Base-by-base conservation (phyloP, 2,888 invertebrate genomes). In the Sylvicola cinctus region DNA sequence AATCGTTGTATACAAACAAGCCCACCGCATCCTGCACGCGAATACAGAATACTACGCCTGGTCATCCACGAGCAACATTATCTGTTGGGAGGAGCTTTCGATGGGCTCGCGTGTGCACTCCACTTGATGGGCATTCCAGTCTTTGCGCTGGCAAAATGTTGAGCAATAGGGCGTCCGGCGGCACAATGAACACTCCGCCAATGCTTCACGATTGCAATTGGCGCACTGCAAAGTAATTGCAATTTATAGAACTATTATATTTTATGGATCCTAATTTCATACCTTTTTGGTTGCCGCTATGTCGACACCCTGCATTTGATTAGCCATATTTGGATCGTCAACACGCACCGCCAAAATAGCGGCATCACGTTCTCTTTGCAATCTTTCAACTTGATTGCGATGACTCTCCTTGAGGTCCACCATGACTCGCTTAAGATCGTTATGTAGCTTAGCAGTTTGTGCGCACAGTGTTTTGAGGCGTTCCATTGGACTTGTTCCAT, bases 151-250 rank as follows among this genome's bases (percentile, higher is more conserved):
- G 55, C 87, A 87, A 58, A 81, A 85, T 3, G 78, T 80, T 6
- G 85, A 84, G 54, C 87, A 87, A 55, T 87, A 87, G 8, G 83
- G 83, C 11, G 84, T 84, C 39, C 79, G 68, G 33, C 84, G 68
- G 49, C 87, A 87, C 28, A 84, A 60, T 0, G 85, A 85, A 52
- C 87, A 87, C 52, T 85, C 84, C 0, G 83, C 81, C 33, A 78
- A 68, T 8, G 85, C 85, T 51, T 83, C 84, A 39, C 85, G 67
- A 54, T 85, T 81, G 52, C 87, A 87, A 54, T 87, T 87, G 33
- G 81, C 81, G 58, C 87, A 87, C 81, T 85, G 49, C 17, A 59
- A 56, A 33, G 32, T 36, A 8, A 20, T n/a, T n/a, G n/a, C n/a
- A n/a, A n/a, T n/a, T n/a, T 41, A 47, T 36, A 35, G 36, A 30